Evolutionary conservation across 2,888 invertebrate genomes (phyloP).

Genomic region (Tipula helvola): DNA sequence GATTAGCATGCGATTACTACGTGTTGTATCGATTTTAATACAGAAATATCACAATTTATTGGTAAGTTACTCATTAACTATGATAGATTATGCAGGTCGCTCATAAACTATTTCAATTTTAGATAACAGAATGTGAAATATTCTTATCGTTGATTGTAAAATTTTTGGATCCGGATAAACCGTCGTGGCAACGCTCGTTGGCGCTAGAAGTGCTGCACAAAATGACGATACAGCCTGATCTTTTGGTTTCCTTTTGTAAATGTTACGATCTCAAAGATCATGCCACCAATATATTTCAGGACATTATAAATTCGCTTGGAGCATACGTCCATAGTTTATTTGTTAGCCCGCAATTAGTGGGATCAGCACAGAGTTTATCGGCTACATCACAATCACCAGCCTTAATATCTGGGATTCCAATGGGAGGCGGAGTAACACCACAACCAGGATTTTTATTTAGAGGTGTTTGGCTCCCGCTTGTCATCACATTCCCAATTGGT

Average conservation of each 20-base stretch:
- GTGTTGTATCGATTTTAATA: constrained; percentile 86
- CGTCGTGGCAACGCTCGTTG: constrained; percentile 89
- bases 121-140: constrained; percentile 97
- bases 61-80: constrained; percentile 40
- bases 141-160: constrained; percentile 93
- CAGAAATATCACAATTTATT: constrained; percentile 84
- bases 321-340: constrained; percentile 89
- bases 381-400: constrained; percentile 15
- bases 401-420: constrained; percentile 15
- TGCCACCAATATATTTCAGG: constrained; percentile 85
- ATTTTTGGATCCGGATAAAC: constrained; percentile 94
- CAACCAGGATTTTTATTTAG: constrained; percentile 88
- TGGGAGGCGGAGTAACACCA: constrained; percentile 66
- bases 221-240: constrained; percentile 74
- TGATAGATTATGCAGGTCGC: background rate
- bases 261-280: constrained; percentile 93
- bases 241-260: constrained; percentile 83
- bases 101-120: constrained; percentile 21
- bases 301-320: constrained; percentile 87
- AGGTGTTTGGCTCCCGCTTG: constrained; percentile 84
- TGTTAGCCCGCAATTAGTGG: constrained; percentile 55
- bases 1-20: constrained; percentile 84
- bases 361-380: constrained; percentile 17
- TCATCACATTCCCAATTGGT: constrained; percentile 71
- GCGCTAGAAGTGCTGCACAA: constrained; percentile 93